Evolutionary conservation across 2,888 invertebrate genomes (phyloP), one percentile per base, ranked within the genome.

Genomic region (Andrena bicolor): DNA sequence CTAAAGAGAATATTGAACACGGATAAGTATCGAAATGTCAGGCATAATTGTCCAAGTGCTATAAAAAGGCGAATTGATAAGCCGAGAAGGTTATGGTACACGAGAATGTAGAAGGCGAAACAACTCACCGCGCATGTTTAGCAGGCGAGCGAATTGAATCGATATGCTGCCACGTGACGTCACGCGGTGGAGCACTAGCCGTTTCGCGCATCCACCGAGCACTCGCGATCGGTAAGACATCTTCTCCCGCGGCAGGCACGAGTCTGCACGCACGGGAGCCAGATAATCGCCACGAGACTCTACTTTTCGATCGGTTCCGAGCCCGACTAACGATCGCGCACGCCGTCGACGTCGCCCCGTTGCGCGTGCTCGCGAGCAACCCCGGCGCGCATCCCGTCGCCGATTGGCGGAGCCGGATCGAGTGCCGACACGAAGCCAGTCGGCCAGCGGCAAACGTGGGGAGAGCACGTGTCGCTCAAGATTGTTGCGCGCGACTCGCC

Each of bases 381-480:
- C 28, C 30, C n/a, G 13, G 2, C 23, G 60, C 32, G 51, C 53
- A 64, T 10, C 28, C 16, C 4, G 8, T 7, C 28, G 13, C 53
- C 49, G 68, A 74, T 81, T 86, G 79, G 86, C n/a, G 23, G 71
- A 76, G n/a, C n/a, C 4, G 1, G 1, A 76, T 68, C 72, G 35
- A 60, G 72, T 69, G 53, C 30, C 63, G 49, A 58, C 32, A 30
- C 28, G 20, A 49, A 49, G 66, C 35, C 86, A 92, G 92, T 92
- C 88, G 90, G 88, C 89, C 80, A 88, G 89, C 86, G 89, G 82
- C 85, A 87, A 90, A 90, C 89, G 91, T 91, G 92, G 86, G 83
- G 82, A 87, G 78, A 87, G 89, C 90, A 91, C 90, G 91, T 88
- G 91, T 87, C 74, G 72, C 35, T 74, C 56, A 61, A 16, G 4